Percentiles rank a stretch among this genome's conserved stretches.
phyloP scores from a whole-genome alignment of 2,113 vertebrate species.

The Hymenochirus boettgeri region DNA sequence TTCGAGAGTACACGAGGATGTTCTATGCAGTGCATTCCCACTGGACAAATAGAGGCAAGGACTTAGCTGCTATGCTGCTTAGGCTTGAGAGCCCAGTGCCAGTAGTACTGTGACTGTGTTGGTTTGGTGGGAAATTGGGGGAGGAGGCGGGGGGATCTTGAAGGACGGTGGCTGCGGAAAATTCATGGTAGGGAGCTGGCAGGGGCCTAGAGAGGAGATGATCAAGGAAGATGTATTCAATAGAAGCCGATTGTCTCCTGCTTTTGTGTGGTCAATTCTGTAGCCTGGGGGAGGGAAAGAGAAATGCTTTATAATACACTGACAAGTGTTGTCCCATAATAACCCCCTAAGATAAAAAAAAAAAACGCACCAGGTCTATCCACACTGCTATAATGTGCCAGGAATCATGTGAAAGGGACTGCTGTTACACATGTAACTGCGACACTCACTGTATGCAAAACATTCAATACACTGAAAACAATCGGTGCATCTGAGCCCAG shows the following conservation, averaged over 20 bases:
- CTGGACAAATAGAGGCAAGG: conserved; percentile 48
- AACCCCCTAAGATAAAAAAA: no score
- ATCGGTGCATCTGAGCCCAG: no score
- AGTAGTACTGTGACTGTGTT: not conserved
- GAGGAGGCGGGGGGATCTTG: conserved; percentile 27
- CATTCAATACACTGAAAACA: no score
- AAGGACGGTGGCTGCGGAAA: conserved; percentile 39
- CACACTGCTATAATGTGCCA: no score
- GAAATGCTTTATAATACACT: no score
- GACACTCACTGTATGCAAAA: no score
- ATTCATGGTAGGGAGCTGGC: conserved; percentile 45
- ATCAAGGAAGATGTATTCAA: not conserved
- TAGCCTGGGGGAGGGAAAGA: no score
- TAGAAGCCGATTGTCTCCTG: not conserved
- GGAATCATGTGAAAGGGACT: no score
- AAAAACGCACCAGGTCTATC: no score
- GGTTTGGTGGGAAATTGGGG: conserved; percentile 25
- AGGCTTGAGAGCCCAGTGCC: conserved; percentile 20
- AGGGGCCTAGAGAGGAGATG: conserved; percentile 9
- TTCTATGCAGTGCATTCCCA: conserved; percentile 43
- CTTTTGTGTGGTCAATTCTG: not conserved
- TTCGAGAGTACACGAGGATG: conserved; percentile 43
- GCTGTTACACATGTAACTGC: no score
- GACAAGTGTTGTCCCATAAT: no score
- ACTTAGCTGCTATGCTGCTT: conserved; percentile 45